Base-by-base conservation (phyloP, 2,797 vertebrate species). In the Halcyon chelicuti region DNA sequence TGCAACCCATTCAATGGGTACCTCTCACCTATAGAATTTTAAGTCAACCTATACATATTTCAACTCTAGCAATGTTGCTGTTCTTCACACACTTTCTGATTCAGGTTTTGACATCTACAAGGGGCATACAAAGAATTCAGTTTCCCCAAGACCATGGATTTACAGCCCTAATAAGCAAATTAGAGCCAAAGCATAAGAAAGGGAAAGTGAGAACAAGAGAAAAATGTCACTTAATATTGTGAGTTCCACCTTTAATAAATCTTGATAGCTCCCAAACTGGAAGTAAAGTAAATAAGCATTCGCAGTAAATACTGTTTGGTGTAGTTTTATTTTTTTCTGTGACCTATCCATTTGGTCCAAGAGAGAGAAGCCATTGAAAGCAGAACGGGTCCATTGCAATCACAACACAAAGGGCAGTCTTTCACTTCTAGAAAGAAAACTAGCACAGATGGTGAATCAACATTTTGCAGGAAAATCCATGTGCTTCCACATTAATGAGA, bases 401-500 rank as follows among this genome's bases (percentile, higher is more conserved):
- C 2, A 2, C 42, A 90, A 84, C 54, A 94, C 79, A 90, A 95
- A 91, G 63, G 70, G 52, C 76, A 90, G 63, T 47, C 73, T 94
- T 92, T 94, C 58, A 91, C 20, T 88, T 83, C 13, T 60, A 37
- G 33, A 84, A 76, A 91, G 77, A 96, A 88, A 84, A 94, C 76
- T 17, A 94, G 93, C 92, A 94, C 96, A 97, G 96, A 97, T 96
- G 96, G 96, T 35, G 49, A 96, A 94, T 90, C 73, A 90, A 94
- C 76, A 73, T 93, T 96, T 73, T 88, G 63, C 80, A 73, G 93
- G 90, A 88, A 97, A 96, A 96, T 96, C 96, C 94, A 95, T 85
- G 92, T 87, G 93, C 67, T 96, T 82, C 93, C 88, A 90, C 88
- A 78, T 88, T 95, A 97, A 94, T 82, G 91, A 95, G 87, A 90